Base-by-base conservation (phyloP, 2,797 vertebrate genomes). In the Micromesistius poutassou region DNA sequence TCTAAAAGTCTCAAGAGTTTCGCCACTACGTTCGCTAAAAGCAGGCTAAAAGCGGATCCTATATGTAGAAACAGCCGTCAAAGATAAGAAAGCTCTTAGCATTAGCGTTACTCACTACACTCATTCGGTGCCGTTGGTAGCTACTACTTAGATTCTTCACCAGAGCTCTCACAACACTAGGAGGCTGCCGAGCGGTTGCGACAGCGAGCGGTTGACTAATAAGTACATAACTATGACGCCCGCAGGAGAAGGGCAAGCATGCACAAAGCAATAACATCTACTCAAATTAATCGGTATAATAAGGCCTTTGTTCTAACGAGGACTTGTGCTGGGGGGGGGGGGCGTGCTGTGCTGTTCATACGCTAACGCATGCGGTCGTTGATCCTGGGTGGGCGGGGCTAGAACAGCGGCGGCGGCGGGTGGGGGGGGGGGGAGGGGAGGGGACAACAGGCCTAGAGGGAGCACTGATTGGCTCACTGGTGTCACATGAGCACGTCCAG, bases 401-500 rank as follows among this genome's bases (percentile, higher is more conserved):
- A 19, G 55, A 71, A 33, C 33, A 5, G 55, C 22, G 7, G 55
- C 55, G 0, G 46, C 46, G 25, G 40, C 28, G 62, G 46, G 5
- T 4, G 81, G 78, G 72, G 71, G 40, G 19, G 36, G 14, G 72
- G 71, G 40, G 19, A 33, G 14, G 38, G 55, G 50, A 73, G 75
- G 75, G 78, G 84, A 75, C 92, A 94, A 75, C 92, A 94, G 94
- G 94, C 95, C 88, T 95, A 95, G 93, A 95, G 95, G 96, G 95
- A 96, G 95, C 92, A 95, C 94, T 91, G 95, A 96, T 80, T 79
- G 84, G 87, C 94, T 95, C 95, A 95, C 92, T 91, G 94, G 87
- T 87, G 96, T 98, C 96, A 99, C 97, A 99, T 99, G 88, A 99
- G 91, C 91, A 99, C 94, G 88, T 99, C 97, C 78, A 99, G 94